phyloP scores from a whole-genome alignment of 2,797 vertebrate species.

The Channa striata region DNA sequence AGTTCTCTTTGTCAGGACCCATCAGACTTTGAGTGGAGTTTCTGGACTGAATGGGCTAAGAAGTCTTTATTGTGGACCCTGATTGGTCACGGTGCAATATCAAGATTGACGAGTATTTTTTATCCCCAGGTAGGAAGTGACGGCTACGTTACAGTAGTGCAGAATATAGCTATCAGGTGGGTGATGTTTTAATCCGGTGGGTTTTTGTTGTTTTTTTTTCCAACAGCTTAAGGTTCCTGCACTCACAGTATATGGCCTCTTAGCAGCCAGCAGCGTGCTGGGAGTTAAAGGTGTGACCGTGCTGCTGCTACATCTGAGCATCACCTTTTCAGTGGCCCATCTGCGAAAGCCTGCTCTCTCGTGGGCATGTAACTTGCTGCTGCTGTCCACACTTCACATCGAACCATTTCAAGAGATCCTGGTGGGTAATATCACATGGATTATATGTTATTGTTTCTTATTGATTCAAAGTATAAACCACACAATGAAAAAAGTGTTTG shows the following conservation, averaged over 20 bases:
- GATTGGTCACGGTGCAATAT: conserved; percentile 88
- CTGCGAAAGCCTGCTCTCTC: conserved; percentile 85
- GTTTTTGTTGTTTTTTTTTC: conserved; percentile 19
- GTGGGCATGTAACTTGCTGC: conserved; percentile 89
- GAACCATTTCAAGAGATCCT: conserved; percentile 88
- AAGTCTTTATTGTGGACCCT: conserved; percentile 88
- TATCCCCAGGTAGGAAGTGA: conserved; percentile 84
- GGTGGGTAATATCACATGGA: conserved; percentile 78
- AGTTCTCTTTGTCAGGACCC: conserved; percentile 84
- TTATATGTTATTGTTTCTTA: not conserved
- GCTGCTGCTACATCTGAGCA: conserved; percentile 86
- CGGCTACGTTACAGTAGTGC: not conserved
- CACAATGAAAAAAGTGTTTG: not conserved
- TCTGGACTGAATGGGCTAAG: conserved; percentile 94
- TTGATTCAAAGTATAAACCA: not conserved
- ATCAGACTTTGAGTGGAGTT: conserved; percentile 96
- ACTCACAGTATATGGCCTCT: conserved; percentile 88
- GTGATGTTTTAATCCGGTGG: conserved; percentile 1
- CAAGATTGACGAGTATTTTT: conserved; percentile 82
- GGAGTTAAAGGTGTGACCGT: conserved; percentile 87
- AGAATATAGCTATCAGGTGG: not conserved
- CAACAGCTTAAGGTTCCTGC: conserved; percentile 83
- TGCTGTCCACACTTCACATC: conserved; percentile 89
- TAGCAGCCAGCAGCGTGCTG: conserved; percentile 87
- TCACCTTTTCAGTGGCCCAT: conserved; percentile 90